These are phyloP conservation scores for Erannis defoliaria DNA, from an alignment of 2,888 invertebrate genomes.

Conservation along the genomic window DNA sequence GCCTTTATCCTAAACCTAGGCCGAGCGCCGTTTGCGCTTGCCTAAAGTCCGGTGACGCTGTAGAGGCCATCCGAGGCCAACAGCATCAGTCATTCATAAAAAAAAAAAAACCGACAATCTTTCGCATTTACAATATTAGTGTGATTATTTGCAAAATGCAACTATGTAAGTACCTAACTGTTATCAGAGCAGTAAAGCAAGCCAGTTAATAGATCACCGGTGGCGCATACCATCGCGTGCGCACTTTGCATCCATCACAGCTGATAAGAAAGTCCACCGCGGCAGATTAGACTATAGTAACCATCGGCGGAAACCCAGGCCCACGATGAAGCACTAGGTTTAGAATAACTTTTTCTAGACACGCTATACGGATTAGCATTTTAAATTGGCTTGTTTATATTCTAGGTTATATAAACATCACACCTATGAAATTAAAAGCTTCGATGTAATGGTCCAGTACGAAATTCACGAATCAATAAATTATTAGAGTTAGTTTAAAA, in stretches of 20 bases:
- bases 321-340: conserved; percentile 9
- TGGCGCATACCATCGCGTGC: conserved; percentile 21
- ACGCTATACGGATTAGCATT: conserved; percentile 19
- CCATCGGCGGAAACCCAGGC: conserved; percentile 8
- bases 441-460: not conserved
- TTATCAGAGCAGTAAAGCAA: conserved; percentile 14
- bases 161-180: not conserved
- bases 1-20: no score
- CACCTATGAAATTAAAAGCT: not conserved
- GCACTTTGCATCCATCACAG: conserved; percentile 23
- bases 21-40: no score
- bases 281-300: conserved; percentile 21
- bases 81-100: no score
- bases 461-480: no score
- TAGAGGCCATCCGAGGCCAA: no score
- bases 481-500: no score
- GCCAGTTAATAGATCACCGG: conserved; percentile 20
- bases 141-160: not conserved
- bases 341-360: conserved; percentile 14
- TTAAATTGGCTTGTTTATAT: not conserved
- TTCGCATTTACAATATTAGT: no score
- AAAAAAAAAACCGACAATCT: no score
- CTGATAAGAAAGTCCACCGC: conserved; percentile 29
- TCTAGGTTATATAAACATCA: not conserved
- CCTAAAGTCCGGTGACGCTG: no score